Conservation (phyloP, 2,797 vertebrate species). For the Meda fulgida region DNA sequence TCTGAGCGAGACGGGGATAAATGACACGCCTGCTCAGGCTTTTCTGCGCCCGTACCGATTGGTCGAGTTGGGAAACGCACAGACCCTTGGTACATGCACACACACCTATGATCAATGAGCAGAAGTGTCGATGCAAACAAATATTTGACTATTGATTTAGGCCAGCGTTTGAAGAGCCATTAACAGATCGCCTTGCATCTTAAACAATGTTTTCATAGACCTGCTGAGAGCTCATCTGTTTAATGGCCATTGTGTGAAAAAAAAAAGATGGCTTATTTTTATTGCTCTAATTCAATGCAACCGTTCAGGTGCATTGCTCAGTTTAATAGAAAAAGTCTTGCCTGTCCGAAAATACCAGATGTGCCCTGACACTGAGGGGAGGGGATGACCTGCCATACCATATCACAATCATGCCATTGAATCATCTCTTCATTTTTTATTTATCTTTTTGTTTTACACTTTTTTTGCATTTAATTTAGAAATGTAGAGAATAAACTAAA, state of each 20-base stretch:
- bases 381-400: neutral
- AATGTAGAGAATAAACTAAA: neutral
- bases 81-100: neutral
- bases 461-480: neutral
- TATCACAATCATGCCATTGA: neutral
- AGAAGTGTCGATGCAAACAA: slow-evolving; percentile 57
- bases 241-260: slow-evolving; percentile 36
- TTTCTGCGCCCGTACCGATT: neutral
- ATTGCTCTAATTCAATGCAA: slow-evolving; percentile 57
- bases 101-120: slow-evolving; percentile 38
- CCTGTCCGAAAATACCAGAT: neutral
- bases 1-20: slow-evolving; percentile 5
- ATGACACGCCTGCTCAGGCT: slow-evolving; percentile 23
- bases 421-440: neutral
- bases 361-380: neutral
- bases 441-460: neutral
- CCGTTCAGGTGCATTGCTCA: neutral
- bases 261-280: slow-evolving; percentile 48
- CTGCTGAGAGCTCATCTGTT: slow-evolving; percentile 29
- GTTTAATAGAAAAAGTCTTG: slow-evolving; percentile 14
- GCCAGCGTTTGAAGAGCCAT: slow-evolving; percentile 51
- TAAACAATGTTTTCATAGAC: slow-evolving; percentile 47
- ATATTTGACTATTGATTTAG: slow-evolving; percentile 55
- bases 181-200: slow-evolving; percentile 41
- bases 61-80: neutral